phyloP scores from a whole-genome alignment of 2,797 vertebrate genomes.

The Clarias laeviceps region DNA sequence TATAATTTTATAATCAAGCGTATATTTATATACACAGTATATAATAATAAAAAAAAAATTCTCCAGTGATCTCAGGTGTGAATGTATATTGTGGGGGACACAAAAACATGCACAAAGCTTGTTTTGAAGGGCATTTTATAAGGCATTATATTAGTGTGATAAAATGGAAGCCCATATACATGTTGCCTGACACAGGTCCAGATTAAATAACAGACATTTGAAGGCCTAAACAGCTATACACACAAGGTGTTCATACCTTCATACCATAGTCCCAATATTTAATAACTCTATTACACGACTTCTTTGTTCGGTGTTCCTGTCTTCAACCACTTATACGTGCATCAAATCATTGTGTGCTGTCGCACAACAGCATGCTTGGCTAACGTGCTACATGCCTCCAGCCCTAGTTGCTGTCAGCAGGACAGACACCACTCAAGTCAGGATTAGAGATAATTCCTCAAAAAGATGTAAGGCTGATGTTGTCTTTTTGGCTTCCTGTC shows the following conservation, averaged over 20 bases:
- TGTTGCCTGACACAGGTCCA: not conserved
- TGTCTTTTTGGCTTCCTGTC: constrained; percentile 48
- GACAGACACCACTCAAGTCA: constrained; percentile 42
- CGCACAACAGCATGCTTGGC: constrained; percentile 16
- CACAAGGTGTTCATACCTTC: not conserved
- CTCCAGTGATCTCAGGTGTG: not conserved
- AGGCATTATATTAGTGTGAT: not conserved
- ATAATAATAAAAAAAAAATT: not conserved
- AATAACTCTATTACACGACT: constrained; percentile 10
- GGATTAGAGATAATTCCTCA: constrained; percentile 57
- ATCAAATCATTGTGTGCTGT: constrained; percentile 18
- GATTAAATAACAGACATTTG: not conserved
- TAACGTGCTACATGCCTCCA: constrained; percentile 34
- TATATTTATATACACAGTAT: not conserved
- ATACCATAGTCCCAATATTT: not conserved
- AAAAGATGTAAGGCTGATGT: constrained; percentile 49
- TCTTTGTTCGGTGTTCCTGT: constrained; percentile 39
- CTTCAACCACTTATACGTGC: constrained; percentile 30
- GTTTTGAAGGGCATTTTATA: not conserved
- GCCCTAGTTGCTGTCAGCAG: constrained; percentile 52
- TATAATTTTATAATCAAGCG: too few relatives aligned
- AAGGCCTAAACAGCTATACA: not conserved
- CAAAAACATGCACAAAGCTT: not conserved
- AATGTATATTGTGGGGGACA: not conserved
- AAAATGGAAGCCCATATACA: not conserved